Evolutionary conservation across 2,113 vertebrate species (phyloP), one percentile per base, ranked within the genome.

Genomic region (Anoplopoma fimbria): DNA sequence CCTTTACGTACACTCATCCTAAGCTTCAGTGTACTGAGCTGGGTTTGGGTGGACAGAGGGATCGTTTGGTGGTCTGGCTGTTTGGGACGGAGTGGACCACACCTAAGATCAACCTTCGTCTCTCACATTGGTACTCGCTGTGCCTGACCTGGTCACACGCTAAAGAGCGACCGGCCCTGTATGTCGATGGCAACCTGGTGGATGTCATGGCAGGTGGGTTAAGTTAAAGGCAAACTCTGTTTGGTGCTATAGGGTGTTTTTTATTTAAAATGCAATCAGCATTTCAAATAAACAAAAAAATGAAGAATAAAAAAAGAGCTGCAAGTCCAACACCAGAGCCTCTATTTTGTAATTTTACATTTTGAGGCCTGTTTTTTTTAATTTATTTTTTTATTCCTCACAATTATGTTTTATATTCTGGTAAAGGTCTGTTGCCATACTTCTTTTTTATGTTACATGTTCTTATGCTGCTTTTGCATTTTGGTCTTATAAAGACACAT

Each of bases 101-200:
- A 23, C 14, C 71, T 2, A 23, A 86, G 36, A 10, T 71, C 6
- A 0, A 13, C 0, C 74, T 97, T 27, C 3, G 1, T 8, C 57
- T 84, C 15, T 87, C 62, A 1, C 45, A 15, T 5, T 97, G 96
- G 97, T 85, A 97, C 69, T 92, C 90, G 0, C 0, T 97, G 27
- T 99, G 97, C 73, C 86, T 96, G 70, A 88, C 79, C 0, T 96
- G 97, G 97, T 95, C 96, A 42, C 72, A 83, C 0, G 47, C 34
- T 0, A 88, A 67, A 23, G 49, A 73, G 9, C 87, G 34, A 47
- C 94, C 96, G 38, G 6, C 88, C 3, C 81, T 98, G 2, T 96
- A 96, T 31, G 36, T 96, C 3, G 87, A 96, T 1, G 92, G 93
- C 2, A 47, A 33, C 4, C 6, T 1, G 1, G 42, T 75, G 17